phyloP scores from a whole-genome alignment of 2,888 invertebrate genomes.

The Tachystola acroxantha region DNA sequence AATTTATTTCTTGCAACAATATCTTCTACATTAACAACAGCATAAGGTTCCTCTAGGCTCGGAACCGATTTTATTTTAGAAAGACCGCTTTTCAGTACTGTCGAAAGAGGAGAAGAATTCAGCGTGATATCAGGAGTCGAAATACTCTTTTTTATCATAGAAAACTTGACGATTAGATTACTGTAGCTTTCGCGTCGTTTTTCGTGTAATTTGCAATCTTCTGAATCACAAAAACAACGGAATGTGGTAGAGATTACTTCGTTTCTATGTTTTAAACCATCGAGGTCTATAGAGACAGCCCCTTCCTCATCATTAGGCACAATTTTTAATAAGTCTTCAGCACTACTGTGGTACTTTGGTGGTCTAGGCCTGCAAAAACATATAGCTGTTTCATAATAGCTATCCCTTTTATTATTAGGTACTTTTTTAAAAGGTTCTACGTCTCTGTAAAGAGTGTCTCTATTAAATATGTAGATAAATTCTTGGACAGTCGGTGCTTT shows the following conservation, averaged over 20 bases:
- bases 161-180: slow-evolving; percentile 60
- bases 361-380: slow-evolving; percentile 66
- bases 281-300: slow-evolving; percentile 48
- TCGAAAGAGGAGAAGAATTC: slow-evolving; percentile 48
- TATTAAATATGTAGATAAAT: slow-evolving; percentile 67
- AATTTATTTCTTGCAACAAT: slow-evolving; percentile 38
- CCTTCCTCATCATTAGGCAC: slow-evolving; percentile 35
- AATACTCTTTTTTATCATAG: slow-evolving; percentile 65
- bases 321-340: slow-evolving; percentile 61
- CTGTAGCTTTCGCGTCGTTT: slow-evolving; percentile 43
- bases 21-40: slow-evolving; percentile 47
- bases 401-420: slow-evolving; percentile 48
- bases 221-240: slow-evolving; percentile 65
- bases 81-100: slow-evolving; percentile 34
- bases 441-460: slow-evolving; percentile 56
- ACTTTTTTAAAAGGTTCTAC: slow-evolving; percentile 50
- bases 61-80: slow-evolving; percentile 60
- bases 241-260: slow-evolving; percentile 57
- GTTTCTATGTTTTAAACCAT: slow-evolving; percentile 37
- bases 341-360: slow-evolving; percentile 61
- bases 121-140: slow-evolving; percentile 68
- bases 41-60: slow-evolving; percentile 60
- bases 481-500: slow-evolving; percentile 63
- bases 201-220: slow-evolving; percentile 52
- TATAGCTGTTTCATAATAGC: slow-evolving; percentile 68